phyloP scores from a whole-genome alignment of 2,113 vertebrate species.

The Myiozetetes cayanensis region DNA sequence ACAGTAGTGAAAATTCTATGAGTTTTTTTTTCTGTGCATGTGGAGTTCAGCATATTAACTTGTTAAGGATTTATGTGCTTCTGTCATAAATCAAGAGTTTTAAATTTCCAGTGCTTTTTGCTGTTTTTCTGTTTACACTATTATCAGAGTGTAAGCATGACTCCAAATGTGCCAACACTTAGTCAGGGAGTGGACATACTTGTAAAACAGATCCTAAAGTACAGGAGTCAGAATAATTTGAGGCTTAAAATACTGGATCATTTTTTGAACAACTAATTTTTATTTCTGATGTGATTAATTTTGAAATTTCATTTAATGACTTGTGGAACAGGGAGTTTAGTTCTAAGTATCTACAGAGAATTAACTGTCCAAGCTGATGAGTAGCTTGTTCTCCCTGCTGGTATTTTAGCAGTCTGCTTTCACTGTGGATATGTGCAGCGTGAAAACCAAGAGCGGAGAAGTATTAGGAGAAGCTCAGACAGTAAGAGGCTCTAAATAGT shows the following conservation, averaged over 20 bases:
- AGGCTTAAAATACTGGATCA: background rate
- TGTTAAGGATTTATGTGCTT: background rate
- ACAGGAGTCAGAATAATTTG: background rate
- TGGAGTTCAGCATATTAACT: background rate
- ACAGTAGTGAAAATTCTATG: background rate
- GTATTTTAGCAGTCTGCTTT: background rate
- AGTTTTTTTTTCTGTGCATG: background rate
- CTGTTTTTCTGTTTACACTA: background rate
- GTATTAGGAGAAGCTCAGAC: conserved; percentile 1
- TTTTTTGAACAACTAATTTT: background rate
- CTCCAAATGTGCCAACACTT: background rate
- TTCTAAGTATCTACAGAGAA: background rate
- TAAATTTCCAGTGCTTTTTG: background rate
- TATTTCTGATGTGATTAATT: background rate
- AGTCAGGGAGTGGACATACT: background rate
- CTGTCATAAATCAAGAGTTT: background rate
- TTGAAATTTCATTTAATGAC: background rate
- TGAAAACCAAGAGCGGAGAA: background rate
- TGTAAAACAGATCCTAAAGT: background rate
- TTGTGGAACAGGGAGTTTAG: background rate
- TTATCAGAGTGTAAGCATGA: background rate
- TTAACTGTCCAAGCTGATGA: background rate
- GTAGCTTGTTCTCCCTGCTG: background rate
- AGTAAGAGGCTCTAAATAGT: background rate
- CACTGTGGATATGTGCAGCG: background rate